phyloP scores from a whole-genome alignment of 1,140 invertebrate species.

The Dinothrombium tinctorium region DNA sequence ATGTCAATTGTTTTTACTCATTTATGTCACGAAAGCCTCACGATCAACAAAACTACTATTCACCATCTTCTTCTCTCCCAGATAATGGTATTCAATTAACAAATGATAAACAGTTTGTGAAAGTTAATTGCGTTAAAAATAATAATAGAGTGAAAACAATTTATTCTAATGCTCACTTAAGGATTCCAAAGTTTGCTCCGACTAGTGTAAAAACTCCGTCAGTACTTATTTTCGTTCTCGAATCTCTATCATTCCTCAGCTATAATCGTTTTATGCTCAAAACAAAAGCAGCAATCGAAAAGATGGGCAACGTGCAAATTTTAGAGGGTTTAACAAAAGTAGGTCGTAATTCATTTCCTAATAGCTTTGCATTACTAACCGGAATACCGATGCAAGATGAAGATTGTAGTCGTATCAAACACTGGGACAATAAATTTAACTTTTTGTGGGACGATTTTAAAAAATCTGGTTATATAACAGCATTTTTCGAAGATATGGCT shows the following conservation, averaged over 20 bases:
- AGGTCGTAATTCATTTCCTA: conserved; percentile 24
- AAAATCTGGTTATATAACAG: conserved; percentile 44
- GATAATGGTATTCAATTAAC: background rate
- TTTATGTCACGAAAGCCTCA: no score
- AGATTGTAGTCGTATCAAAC: background rate
- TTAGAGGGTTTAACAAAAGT: conserved; percentile 22
- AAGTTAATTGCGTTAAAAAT: background rate
- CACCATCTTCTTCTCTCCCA: no score
- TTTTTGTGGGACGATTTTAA: conserved; percentile 22
- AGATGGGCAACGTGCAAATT: conserved; percentile 30
- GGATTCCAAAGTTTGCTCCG: background rate
- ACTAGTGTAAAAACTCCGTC: background rate
- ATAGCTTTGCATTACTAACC: conserved; percentile 20
- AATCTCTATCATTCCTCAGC: conserved; percentile 6
- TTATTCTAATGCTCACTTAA: background rate
- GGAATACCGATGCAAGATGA: conserved; percentile 13
- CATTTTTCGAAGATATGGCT: conserved; percentile 48
- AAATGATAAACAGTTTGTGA: background rate
- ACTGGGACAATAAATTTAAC: conserved; percentile 6
- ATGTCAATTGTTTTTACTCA: no score
- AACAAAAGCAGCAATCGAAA: conserved; percentile 2
- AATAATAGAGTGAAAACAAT: background rate
- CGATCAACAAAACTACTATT: no score
- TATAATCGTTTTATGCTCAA: conserved; percentile 6
- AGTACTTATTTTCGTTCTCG: conserved; percentile 8